Percentiles rank a stretch among this genome's conserved stretches.
Conservation (phyloP, 2,888 invertebrate genomes). For the Syrista parreyssii region DNA sequence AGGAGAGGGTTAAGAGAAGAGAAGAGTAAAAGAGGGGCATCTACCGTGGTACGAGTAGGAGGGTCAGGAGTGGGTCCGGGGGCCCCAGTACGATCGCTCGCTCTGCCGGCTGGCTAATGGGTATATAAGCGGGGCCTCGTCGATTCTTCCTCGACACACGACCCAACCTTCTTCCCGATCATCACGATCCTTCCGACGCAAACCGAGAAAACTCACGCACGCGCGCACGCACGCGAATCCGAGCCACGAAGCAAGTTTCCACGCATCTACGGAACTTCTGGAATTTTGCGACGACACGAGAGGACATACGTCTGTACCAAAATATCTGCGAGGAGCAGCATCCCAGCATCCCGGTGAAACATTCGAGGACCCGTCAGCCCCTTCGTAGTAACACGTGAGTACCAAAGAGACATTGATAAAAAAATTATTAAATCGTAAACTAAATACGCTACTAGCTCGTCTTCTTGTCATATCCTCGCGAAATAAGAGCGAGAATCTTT, state of each 20-base stretch:
- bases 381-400: not conserved
- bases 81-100: constrained; percentile 44
- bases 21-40: constrained; percentile 42
- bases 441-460: not conserved
- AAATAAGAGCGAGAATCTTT: too few relatives aligned
- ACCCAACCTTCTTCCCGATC: constrained; percentile 63
- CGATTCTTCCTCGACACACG: constrained; percentile 63
- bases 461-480: too few relatives aligned
- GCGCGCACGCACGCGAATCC: constrained; percentile 42
- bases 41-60: constrained; percentile 22
- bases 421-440: not conserved
- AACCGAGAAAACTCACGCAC: constrained; percentile 50
- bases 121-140: constrained; percentile 63
- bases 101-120: constrained; percentile 50
- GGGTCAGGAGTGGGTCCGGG: constrained; percentile 26
- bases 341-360: not conserved
- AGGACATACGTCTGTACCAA: not conserved
- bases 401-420: not conserved
- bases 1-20: constrained; percentile 22
- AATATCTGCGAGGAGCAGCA: not conserved
- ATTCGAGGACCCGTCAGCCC: not conserved
- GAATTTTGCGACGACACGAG: not conserved
- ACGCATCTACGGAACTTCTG: not conserved
- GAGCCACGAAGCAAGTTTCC: not conserved
- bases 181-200: constrained; percentile 29